Base-by-base conservation (phyloP, 2,113 vertebrate genomes). In the Carettochelys insculpta region DNA sequence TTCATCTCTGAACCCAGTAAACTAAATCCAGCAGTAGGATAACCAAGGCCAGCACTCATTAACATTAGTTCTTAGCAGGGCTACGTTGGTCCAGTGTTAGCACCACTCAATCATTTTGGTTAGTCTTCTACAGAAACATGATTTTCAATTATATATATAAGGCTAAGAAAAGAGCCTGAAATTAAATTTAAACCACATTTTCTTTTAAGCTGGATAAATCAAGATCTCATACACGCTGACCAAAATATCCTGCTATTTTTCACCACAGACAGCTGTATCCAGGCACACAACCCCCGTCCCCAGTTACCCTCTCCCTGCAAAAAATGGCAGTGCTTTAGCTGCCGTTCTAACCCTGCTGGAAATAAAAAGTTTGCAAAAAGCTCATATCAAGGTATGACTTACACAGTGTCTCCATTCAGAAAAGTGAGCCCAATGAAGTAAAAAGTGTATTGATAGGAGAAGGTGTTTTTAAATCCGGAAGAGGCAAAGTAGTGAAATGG, bases 151-250 rank as follows among this genome's bases (percentile, higher is more conserved):
- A 6, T 1, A 73, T 51, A 25, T 31, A 85, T 68, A 5, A 80
- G 53, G 83, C 3, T 53, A 27, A 95, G 83, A 75, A 94, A 81
- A 91, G 61, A 94, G 79, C 9, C 86, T 75, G n/a, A 94, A 97
- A 97, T 92, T 95, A 94, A 92, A 97, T 96, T 80, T 94, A 95
- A 90, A 86, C 85, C 73, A 5, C 78, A 38, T 94, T 95, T 91
- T 54, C 83, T 94, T 94, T 93, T 58, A 92, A 95, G 50, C 58
- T 27, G 13, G 96, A 92, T 80, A 97, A 97, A 96, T n/a, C 96
- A 75, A 73, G 80, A 47, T 82, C 87, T 94, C 90, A 90, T 82
- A 82, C 85, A 77, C 51, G 48, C 31, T 80, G 81, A 91, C 80
- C 85, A 75, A 87, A 95, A 95, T 82, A 0, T 34, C 51, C 87